phyloP scores from a whole-genome alignment of 1,140 invertebrate genomes.

The Camponotus floridanus region DNA sequence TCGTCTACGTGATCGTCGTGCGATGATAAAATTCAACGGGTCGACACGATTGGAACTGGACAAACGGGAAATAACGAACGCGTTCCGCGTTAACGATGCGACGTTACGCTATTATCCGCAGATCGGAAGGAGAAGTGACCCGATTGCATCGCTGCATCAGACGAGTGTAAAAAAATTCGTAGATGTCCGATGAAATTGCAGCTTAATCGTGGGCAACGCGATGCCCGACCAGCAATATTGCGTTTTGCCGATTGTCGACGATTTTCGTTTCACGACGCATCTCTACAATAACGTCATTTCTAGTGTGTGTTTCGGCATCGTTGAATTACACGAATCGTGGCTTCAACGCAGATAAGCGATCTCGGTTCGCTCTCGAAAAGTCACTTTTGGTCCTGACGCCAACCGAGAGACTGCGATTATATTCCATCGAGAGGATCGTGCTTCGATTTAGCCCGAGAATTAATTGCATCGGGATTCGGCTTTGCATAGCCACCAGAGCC shows the following conservation, averaged over 20 bases:
- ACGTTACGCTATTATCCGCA: conserved; percentile 48
- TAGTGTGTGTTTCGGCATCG: conserved; percentile 54
- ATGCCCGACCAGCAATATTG: conserved; percentile 25
- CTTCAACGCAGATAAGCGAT: conserved; percentile 67
- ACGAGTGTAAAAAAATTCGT: neutral
- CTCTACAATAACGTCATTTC: conserved; percentile 64
- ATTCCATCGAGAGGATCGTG: conserved; percentile 66
- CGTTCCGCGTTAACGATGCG: conserved; percentile 45
- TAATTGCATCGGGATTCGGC: conserved; percentile 79
- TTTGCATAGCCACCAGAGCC: conserved; percentile 74
- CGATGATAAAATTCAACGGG: conserved; percentile 25
- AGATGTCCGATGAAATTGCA: conserved; percentile 41
- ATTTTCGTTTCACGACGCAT: neutral
- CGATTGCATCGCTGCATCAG: conserved; percentile 13
- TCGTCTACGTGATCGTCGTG: conserved; percentile 37
- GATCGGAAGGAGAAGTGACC: conserved; percentile 31
- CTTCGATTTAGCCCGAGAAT: conserved; percentile 74
- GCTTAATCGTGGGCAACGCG: conserved; percentile 32
- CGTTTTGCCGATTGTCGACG: conserved; percentile 46
- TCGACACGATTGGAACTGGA: conserved; percentile 10
- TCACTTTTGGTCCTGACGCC: conserved; percentile 70
- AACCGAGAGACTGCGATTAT: conserved; percentile 63
- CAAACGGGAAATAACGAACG: conserved; percentile 50
- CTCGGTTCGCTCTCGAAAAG: conserved; percentile 53
- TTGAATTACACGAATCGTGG: conserved; percentile 68